Base-by-base conservation (phyloP, 2,797 vertebrate species). In the Carduelis carduelis region DNA sequence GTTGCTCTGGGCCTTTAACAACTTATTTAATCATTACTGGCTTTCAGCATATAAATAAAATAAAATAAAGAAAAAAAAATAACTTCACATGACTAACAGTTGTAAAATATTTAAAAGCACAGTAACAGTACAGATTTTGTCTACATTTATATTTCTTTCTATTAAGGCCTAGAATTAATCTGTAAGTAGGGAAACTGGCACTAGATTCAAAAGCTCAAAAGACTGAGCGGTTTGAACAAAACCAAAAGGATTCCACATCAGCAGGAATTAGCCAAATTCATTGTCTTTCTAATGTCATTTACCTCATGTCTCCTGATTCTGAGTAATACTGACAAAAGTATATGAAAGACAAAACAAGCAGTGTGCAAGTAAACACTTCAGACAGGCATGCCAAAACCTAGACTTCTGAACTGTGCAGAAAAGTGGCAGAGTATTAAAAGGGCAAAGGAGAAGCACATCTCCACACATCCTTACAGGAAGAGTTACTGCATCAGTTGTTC, bases 41-140 rank as follows among this genome's bases (percentile, higher is more conserved):
- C 21, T 75, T 85, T 57, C 30, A 91, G 59, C 24, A 83, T n/a
- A n/a, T n/a, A n/a, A n/a, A n/a, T 81, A 83, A 91, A 92, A 93
- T 44, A 20, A 80, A 85, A 79, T 34, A 30, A 41, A 61, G 6
- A 21, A 53, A 65, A 47, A 47, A 47, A 0, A 2, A 2, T 17
- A 71, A 5, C 23, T 56, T 81, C 44, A 80, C 21, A 16, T 16
- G 26, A 78, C 14, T 26, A 60, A 83, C 37, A 85, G 28, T 8
- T 75, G 39, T 34, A 34, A 93, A 95, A 76, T 34, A 53, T 50
- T 86, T 30, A 61, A 39, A 94, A 91, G 41, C 49, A 65, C 12
- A 43, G 35, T 56, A 80, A 63, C 74, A 69, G 9, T 37, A 81
- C 44, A 28, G 35, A 72, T 65, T 60, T 91, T 64, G 20, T 46